phyloP scores from a whole-genome alignment of 2,888 invertebrate species.

The Mylabris sibirica region DNA sequence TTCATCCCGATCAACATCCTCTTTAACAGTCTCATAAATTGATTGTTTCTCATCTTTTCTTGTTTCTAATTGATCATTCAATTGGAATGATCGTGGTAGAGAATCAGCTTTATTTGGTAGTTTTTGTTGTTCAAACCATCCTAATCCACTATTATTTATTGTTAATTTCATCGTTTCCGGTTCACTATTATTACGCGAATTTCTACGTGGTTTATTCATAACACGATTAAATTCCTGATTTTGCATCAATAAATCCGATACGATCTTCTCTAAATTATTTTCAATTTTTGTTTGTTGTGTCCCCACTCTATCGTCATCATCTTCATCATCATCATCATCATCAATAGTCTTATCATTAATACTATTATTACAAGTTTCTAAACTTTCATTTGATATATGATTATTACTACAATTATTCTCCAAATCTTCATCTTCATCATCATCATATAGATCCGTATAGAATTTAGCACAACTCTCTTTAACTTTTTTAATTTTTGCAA shows the following conservation, averaged over 20 bases:
- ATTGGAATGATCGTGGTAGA: conserved; percentile 79
- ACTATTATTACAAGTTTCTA: conserved; percentile 44
- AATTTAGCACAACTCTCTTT: conserved; percentile 69
- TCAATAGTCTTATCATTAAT: conserved; percentile 62
- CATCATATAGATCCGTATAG: conserved; percentile 72
- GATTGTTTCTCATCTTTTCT: conserved; percentile 58
- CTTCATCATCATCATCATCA: conserved; percentile 47
- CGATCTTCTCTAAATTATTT: conserved; percentile 77
- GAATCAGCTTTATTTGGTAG: conserved; percentile 80
- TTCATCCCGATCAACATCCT: conserved; percentile 48
- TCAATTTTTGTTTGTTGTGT: conserved; percentile 56
- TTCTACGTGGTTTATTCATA: conserved; percentile 72
- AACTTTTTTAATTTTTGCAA: conserved; percentile 74
- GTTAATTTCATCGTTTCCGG: conserved; percentile 72
- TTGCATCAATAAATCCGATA: conserved; percentile 82
- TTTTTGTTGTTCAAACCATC: conserved; percentile 20
- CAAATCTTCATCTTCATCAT: conserved; percentile 67
- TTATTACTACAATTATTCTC: conserved; percentile 64
- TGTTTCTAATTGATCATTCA: conserved; percentile 64
- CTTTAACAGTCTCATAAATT: conserved; percentile 48
- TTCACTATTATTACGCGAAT: conserved; percentile 52
- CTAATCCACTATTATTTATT: neutral
- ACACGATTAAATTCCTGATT: conserved; percentile 83
- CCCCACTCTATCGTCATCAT: conserved; percentile 60
- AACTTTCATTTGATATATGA: conserved; percentile 70